Conservation (phyloP, 2,113 vertebrate genomes). For the Dasyprocta punctata region DNA sequence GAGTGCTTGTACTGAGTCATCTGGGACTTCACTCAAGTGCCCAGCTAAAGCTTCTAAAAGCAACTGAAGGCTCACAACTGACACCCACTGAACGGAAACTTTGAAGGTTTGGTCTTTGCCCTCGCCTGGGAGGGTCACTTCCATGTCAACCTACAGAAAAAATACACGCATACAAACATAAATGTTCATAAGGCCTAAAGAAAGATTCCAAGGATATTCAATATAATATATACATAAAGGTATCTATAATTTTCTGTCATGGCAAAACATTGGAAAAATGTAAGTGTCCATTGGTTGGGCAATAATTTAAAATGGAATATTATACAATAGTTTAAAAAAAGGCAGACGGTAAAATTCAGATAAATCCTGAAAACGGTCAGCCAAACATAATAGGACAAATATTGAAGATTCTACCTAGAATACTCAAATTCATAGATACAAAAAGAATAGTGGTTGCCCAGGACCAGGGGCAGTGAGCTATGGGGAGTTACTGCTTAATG, state of each 20-base stretch:
- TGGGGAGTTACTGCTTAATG: not conserved
- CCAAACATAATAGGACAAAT: slow-evolving; percentile 40
- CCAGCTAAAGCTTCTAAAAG: slow-evolving; percentile 97
- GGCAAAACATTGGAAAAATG: slow-evolving; percentile 39
- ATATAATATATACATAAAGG: not conserved
- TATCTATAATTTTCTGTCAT: not conserved
- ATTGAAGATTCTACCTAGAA: not conserved
- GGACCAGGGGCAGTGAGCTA: not conserved
- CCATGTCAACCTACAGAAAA: slow-evolving; percentile 94
- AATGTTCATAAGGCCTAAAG: slow-evolving; percentile 20
- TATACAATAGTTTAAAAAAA: no score
- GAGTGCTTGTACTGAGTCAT: slow-evolving; percentile 97
- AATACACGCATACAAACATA: not conserved
- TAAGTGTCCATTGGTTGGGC: not conserved
- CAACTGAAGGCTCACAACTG: slow-evolving; percentile 98
- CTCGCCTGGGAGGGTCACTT: slow-evolving; percentile 98
- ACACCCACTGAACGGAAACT: slow-evolving; percentile 99
- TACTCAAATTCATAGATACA: slow-evolving; percentile 25
- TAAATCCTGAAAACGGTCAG: slow-evolving; percentile 4
- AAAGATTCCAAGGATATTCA: slow-evolving; percentile 22
- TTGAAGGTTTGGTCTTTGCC: slow-evolving; percentile 99
- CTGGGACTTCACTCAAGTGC: slow-evolving; percentile 97
- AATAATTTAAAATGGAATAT: slow-evolving; percentile 35
- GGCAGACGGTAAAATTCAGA: not conserved
- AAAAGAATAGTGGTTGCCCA: not conserved